These are phyloP conservation scores for Nemoura dubitans DNA, from an alignment of 2,888 invertebrate genomes.

Conservation along the genomic window DNA sequence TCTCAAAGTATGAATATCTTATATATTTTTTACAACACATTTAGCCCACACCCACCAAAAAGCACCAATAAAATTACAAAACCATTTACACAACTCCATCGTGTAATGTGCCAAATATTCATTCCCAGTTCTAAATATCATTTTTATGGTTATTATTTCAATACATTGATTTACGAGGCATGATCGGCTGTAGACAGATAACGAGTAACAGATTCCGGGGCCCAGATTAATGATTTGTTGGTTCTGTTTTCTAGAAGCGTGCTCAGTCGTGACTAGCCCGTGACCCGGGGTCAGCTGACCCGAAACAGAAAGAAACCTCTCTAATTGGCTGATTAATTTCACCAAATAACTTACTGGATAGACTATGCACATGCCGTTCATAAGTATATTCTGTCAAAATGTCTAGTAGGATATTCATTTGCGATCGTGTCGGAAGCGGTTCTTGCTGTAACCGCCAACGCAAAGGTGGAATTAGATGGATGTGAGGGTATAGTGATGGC, in stretches of 20 bases:
- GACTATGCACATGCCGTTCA: not conserved
- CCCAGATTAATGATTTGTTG: slow-evolving; percentile 34
- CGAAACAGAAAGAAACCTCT: slow-evolving; percentile 20
- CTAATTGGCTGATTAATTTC: slow-evolving; percentile 36
- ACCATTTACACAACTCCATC: not conserved
- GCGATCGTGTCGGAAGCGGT: not conserved
- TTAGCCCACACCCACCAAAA: not conserved
- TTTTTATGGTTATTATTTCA: slow-evolving; percentile 4
- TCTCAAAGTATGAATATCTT: no score
- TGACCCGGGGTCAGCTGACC: slow-evolving; percentile 25
- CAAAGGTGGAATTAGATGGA: not conserved
- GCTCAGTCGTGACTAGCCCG: slow-evolving; percentile 34
- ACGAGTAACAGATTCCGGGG: slow-evolving; percentile 24
- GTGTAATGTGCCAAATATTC: not conserved
- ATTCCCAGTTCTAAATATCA: not conserved
- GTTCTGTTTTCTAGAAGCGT: slow-evolving; percentile 1
- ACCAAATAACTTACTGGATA: slow-evolving; percentile 25
- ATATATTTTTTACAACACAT: not conserved
- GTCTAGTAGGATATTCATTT: not conserved
- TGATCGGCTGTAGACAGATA: not conserved
- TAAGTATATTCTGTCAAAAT: slow-evolving; percentile 16
- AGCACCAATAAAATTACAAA: not conserved
- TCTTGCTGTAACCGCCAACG: not conserved
- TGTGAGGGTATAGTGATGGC: not conserved
- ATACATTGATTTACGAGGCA: not conserved